Base-by-base conservation (phyloP, 2,888 invertebrate genomes). In the Synergus itoensis region DNA sequence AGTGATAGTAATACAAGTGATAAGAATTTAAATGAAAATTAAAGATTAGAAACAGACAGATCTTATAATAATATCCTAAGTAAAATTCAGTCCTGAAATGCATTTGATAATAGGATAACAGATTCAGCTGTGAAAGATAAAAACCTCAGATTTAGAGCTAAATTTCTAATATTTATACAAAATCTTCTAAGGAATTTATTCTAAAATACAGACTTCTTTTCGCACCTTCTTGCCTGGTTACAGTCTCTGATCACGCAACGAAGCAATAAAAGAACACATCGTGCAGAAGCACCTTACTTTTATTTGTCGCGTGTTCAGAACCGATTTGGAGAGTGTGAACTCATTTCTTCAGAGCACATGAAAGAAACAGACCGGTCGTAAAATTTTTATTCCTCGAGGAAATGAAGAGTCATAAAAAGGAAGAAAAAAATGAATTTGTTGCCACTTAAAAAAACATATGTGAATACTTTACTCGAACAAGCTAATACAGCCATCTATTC, bases 291-390 rank as follows among this genome's bases (percentile, higher is more conserved):
- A 48, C 16, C 69, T 69, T 48, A 69, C 45, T 69, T 69, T 69
- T 69, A 69, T 69, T 69, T 69, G 45, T 69, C 69, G 28, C 69
- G 69, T 69, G 69, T 45, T 69, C 48, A 21, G 28, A 69, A 21
- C 69, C 69, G 69, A 69, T 69, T 69, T 69, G 69, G 28, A 69
- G 45, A 69, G 69, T 48, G 69, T 69, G 48, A 69, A 69, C 69
- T 69, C 16, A 69, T 69, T 69, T 28, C 69, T 69, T 69, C 48
- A 16, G 28, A 21, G 8, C 28, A 48, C 69, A 69, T 45, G 28
- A 67, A 18, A 18, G 5, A 69, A 65, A 45, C 21, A 48, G 48
- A 28, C 45, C 45, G 28, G 45, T 69, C 28, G 69, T 69, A 48
- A 69, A 69, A 48, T 45, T 48, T 69, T 69, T 69, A 69, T 69